Evolutionary conservation across 2,888 invertebrate species (phyloP).

Genomic region (Yponomeuta sedellus): DNA sequence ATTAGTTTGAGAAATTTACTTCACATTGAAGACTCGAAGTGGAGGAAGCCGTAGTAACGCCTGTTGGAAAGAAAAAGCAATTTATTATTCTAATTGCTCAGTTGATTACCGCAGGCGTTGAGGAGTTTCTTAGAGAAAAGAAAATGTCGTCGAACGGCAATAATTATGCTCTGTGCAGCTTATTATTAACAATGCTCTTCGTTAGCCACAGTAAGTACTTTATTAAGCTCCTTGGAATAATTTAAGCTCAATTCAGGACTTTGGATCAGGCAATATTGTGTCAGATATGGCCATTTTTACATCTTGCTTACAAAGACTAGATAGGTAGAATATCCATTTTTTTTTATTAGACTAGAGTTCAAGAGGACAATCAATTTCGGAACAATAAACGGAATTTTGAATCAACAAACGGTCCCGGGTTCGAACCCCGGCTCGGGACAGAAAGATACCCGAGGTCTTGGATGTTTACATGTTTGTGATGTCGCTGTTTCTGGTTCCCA

Average conservation of each 20-base stretch:
- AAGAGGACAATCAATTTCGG: too few relatives aligned
- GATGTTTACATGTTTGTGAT: too few relatives aligned
- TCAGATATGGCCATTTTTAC: too few relatives aligned
- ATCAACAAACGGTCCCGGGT: too few relatives aligned
- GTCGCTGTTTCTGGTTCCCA: too few relatives aligned
- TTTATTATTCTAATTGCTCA: neutral
- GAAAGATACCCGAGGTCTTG: too few relatives aligned
- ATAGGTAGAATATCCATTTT: too few relatives aligned
- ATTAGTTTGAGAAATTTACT: neutral
- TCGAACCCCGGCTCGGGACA: too few relatives aligned
- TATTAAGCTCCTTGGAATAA: neutral
- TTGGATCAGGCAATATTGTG: too few relatives aligned
- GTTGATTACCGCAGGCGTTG: neutral
- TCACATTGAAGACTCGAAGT: constrained; percentile 3
- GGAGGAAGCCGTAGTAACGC: constrained; percentile 20
- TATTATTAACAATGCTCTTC: neutral
- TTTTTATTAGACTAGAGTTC: too few relatives aligned
- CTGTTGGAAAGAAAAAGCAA: constrained; percentile 19
- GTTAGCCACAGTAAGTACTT: neutral
- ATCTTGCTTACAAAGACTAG: too few relatives aligned
- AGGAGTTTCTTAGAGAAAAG: neutral
- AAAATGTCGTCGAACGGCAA: constrained; percentile 4
- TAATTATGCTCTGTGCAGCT: neutral
- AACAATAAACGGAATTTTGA: too few relatives aligned
- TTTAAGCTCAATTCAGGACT: neutral